Evolutionary conservation across 2,888 invertebrate genomes (phyloP).

Genomic region (Phytoseiulus persimilis): DNA sequence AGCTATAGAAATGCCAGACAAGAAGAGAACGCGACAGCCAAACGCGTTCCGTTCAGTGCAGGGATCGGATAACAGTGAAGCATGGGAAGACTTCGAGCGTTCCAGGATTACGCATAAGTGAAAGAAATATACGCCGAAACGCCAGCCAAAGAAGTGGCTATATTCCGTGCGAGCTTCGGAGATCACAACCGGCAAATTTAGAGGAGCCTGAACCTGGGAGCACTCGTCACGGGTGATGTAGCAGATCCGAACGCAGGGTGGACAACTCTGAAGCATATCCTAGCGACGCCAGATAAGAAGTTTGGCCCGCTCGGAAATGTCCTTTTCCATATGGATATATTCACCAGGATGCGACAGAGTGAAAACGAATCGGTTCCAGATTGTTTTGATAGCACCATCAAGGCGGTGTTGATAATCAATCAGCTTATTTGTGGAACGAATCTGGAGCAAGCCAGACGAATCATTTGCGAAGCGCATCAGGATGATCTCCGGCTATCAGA

Average conservation of each 20-base stretch:
- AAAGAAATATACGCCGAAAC: background rate
- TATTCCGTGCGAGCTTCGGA: background rate
- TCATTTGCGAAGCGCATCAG: background rate
- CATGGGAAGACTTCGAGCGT: background rate
- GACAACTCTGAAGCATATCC: background rate
- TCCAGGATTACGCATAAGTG: background rate
- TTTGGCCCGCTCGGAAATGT: background rate
- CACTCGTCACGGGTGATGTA: background rate
- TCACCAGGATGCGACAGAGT: background rate
- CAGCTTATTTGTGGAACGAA: background rate
- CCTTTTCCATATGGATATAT: background rate
- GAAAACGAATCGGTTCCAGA: background rate
- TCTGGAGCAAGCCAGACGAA: background rate
- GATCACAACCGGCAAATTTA: background rate
- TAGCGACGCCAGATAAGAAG: background rate
- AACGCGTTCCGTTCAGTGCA: background rate
- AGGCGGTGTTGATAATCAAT: background rate
- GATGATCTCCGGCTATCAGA: too few species aligned
- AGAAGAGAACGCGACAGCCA: background rate
- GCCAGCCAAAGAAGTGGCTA: background rate
- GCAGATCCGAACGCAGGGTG: background rate
- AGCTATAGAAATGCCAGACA: background rate
- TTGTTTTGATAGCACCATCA: background rate
- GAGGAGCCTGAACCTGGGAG: background rate
- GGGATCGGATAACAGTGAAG: background rate